phyloP scores from a whole-genome alignment of 2,888 invertebrate species.

The Homarus gammarus region DNA sequence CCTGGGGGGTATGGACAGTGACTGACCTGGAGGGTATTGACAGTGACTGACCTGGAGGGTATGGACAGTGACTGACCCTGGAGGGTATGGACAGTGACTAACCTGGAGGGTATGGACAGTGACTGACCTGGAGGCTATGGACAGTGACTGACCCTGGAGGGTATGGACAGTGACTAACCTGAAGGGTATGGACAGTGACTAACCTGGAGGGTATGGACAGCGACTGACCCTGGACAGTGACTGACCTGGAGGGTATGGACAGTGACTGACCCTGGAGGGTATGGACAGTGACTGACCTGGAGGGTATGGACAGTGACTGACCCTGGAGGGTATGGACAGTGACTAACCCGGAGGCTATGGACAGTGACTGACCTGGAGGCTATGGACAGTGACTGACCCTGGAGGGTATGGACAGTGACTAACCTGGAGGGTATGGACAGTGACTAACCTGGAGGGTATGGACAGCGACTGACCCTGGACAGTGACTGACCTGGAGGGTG shows the following conservation, averaged over 20 bases:
- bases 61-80: too few species aligned
- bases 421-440: neutral
- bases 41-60: too few species aligned
- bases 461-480: neutral
- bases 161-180: neutral
- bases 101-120: too few species aligned
- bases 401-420: neutral
- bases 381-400: neutral
- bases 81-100: too few species aligned
- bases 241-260: neutral
- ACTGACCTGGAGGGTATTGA: too few species aligned
- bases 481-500: constrained; percentile 36
- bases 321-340: neutral
- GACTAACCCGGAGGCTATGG: neutral
- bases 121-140: neutral
- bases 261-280: neutral
- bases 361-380: neutral
- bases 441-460: too few species aligned
- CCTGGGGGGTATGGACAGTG: too few species aligned
- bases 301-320: neutral
- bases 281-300: neutral
- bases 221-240: neutral
- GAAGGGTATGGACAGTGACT: neutral
- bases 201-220: neutral
- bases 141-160: neutral